These are phyloP conservation scores for Lordiphosa mommai DNA, from an alignment of 1,140 invertebrate genomes.

Conservation along the genomic window DNA sequence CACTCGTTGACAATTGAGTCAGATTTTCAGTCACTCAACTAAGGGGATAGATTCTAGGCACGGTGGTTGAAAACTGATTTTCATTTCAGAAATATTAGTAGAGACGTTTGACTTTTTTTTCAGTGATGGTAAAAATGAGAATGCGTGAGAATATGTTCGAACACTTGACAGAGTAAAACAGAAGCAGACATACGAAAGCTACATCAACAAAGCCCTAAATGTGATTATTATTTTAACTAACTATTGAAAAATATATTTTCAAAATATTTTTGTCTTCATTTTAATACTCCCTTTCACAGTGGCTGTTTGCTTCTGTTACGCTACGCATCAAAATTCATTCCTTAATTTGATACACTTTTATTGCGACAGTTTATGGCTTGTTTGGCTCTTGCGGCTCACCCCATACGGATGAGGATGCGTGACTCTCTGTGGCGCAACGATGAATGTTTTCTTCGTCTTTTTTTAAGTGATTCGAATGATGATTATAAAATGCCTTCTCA, in stretches of 20 bases:
- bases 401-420: constrained; percentile 19
- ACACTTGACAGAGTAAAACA: too few relatives aligned
- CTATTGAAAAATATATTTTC: too few relatives aligned
- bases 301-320: background rate
- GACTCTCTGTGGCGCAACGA: constrained; percentile 16
- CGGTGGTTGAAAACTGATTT: background rate
- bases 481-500: constrained; percentile 77
- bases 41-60: background rate
- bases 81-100: background rate
- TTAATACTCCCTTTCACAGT: too few relatives aligned
- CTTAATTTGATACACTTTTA: constrained; percentile 77
- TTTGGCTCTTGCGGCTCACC: constrained; percentile 57
- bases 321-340: constrained; percentile 56
- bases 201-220: too few relatives aligned
- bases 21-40: background rate
- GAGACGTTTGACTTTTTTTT: too few relatives aligned
- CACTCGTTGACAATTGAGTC: constrained; percentile 12
- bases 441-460: constrained; percentile 46
- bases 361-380: constrained; percentile 65
- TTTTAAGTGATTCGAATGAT: constrained; percentile 52
- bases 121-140: too few relatives aligned
- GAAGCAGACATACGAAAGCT: too few relatives aligned
- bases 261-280: too few relatives aligned
- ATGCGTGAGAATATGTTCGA: too few relatives aligned
- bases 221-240: too few relatives aligned